A percentile compares a stretch with the other conserved stretches of the same genome.
Conservation (phyloP, 2,797 vertebrate species). For the Huso huso region DNA sequence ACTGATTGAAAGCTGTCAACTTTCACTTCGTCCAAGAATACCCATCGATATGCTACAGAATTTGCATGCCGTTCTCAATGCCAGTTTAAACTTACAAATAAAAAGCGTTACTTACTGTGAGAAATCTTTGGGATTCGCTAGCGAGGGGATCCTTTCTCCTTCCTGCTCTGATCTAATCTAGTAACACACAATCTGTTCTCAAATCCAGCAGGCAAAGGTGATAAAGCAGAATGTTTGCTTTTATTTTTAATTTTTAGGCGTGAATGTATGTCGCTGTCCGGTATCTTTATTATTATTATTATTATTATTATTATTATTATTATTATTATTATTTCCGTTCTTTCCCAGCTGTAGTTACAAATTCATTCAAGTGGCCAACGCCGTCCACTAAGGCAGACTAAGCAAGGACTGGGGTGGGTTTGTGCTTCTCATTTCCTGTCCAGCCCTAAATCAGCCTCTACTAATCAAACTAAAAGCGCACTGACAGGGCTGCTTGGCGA, state of each 20-base stretch:
- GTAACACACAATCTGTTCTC: neutral
- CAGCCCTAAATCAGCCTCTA: conserved; percentile 42
- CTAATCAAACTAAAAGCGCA: conserved; percentile 25
- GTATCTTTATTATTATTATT: neutral
- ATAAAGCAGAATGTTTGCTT: neutral
- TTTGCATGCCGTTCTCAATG: too few species aligned
- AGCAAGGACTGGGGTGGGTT: conserved; percentile 44
- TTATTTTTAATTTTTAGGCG: neutral
- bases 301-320: neutral
- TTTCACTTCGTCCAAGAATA: too few species aligned
- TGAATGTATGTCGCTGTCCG: neutral
- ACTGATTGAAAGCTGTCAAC: too few species aligned
- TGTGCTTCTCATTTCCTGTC: conserved; percentile 59
- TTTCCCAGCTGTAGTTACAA: conserved; percentile 7
- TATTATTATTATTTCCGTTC: conserved; percentile 1
- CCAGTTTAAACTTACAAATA: too few species aligned
- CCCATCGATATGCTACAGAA: too few species aligned
- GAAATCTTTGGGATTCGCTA: conserved; percentile 12
- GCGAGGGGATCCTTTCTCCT: conserved; percentile 1
- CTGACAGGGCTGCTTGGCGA: neutral
- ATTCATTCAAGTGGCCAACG: conserved; percentile 23
- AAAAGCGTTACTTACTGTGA: conserved; percentile 11
- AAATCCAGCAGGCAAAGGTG: conserved; percentile 10
- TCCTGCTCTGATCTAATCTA: neutral
- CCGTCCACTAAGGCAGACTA: conserved; percentile 44